Evolutionary conservation across 2,113 vertebrate species (phyloP).

Genomic region (Pangasianodon hypophthalmus): DNA sequence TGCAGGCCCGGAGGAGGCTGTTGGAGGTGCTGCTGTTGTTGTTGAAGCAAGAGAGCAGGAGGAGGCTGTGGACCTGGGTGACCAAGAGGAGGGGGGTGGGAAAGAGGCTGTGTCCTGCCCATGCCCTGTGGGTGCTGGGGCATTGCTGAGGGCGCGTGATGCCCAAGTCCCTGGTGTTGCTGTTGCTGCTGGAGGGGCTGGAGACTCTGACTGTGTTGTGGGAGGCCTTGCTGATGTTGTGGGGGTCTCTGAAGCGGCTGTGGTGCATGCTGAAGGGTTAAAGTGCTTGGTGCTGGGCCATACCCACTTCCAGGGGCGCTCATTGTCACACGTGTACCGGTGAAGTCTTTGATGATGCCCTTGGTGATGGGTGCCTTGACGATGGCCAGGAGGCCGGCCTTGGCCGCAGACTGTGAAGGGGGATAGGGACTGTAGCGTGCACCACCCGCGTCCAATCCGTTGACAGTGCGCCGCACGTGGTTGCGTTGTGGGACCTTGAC

Average conservation of each 20-base stretch:
- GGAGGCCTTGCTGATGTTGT: constrained; percentile 73
- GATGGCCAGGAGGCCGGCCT: constrained; percentile 93
- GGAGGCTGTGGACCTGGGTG: constrained; percentile 67
- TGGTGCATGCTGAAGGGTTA: constrained; percentile 83
- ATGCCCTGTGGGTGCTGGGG: constrained; percentile 71
- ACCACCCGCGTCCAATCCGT: constrained; percentile 96
- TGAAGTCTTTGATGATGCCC: constrained; percentile 94
- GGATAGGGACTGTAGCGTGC: constrained; percentile 99
- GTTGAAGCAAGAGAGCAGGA: constrained; percentile 76
- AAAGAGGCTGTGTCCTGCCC: constrained; percentile 69
- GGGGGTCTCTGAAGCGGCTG: constrained; percentile 79
- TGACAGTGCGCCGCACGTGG: constrained; percentile 96
- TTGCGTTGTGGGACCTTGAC: constrained; percentile 99
- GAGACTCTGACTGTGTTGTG: constrained; percentile 73
- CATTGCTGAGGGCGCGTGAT: constrained; percentile 64
- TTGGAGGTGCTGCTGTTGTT: constrained; percentile 76
- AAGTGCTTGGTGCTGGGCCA: constrained; percentile 87
- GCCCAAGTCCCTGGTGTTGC: constrained; percentile 72
- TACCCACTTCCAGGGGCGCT: constrained; percentile 86
- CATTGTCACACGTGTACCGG: constrained; percentile 92
- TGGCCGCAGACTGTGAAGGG: constrained; percentile 86
- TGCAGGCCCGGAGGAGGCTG: constrained; percentile 80
- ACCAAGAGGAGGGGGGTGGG: constrained; percentile 67
- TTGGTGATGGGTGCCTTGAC: constrained; percentile 89
- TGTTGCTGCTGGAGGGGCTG: constrained; percentile 70